These are phyloP conservation scores for Pachypeltis micranthus DNA, from an alignment of 1,140 invertebrate genomes.

Conservation along the genomic window DNA sequence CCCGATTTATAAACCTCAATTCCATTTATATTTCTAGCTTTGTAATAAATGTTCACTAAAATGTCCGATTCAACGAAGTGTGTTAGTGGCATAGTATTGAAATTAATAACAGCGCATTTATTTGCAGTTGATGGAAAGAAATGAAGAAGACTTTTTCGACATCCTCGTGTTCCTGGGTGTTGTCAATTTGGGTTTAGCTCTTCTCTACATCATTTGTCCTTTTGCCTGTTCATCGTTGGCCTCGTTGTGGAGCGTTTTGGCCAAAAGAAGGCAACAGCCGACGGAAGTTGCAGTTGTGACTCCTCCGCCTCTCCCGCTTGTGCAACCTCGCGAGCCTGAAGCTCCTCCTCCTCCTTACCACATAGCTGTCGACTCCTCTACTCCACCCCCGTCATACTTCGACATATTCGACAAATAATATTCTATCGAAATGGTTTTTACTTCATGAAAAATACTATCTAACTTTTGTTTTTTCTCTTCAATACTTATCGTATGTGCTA, in stretches of 20 bases:
- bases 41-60: too few relatives aligned
- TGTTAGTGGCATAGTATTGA: too few relatives aligned
- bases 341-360: slow-evolving; percentile 5
- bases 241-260: neutral
- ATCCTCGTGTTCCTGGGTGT: neutral
- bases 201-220: neutral
- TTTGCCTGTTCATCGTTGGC: neutral
- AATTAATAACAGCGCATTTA: too few relatives aligned
- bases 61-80: too few relatives aligned
- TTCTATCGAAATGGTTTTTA: too few relatives aligned
- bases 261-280: neutral
- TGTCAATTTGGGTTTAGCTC: neutral
- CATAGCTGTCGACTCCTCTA: neutral
- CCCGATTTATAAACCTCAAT: too few relatives aligned
- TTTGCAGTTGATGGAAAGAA: neutral
- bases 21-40: too few relatives aligned
- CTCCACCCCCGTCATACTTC: slow-evolving; percentile 6
- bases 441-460: too few relatives aligned
- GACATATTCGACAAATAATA: neutral
- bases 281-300: neutral
- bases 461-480: too few relatives aligned
- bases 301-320: neutral
- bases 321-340: neutral
- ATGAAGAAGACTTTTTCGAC: neutral
- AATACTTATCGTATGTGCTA: too few relatives aligned